Conservation (phyloP, 2,797 vertebrate genomes). For the Micropoecilia bifurca region DNA sequence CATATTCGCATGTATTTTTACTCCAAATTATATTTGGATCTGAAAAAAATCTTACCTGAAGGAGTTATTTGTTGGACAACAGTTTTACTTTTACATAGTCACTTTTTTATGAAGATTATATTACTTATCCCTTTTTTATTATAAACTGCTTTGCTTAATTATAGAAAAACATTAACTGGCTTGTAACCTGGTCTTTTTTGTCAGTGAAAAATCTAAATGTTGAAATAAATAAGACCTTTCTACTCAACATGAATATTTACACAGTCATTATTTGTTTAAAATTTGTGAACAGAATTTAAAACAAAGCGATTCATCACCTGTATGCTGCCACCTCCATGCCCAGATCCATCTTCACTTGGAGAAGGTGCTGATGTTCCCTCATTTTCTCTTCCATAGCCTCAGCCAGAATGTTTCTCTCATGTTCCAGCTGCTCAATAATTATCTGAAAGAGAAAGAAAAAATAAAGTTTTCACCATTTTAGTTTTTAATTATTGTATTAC, state of each 20-base stretch:
- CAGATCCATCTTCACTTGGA: conserved; percentile 92
- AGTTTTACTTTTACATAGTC: not conserved
- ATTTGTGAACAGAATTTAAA: not conserved
- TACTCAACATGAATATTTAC: not conserved
- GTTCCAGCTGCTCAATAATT: conserved; percentile 87
- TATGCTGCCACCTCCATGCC: conserved; percentile 94
- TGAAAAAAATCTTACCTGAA: not conserved
- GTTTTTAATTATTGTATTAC: not conserved
- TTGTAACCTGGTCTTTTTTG: not conserved
- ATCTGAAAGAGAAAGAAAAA: conserved; percentile 72
- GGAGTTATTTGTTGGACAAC: not conserved
- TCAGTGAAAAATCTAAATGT: not conserved
- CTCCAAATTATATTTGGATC: not conserved
- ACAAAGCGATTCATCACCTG: conserved; percentile 81
- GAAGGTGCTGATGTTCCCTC: conserved; percentile 90
- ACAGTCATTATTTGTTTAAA: not conserved
- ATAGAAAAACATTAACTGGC: too few species aligned
- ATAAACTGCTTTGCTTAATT: too few species aligned
- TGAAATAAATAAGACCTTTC: not conserved
- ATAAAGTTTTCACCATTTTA: not conserved
- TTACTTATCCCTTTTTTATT: not conserved
- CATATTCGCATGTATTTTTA: not conserved
- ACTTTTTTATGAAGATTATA: not conserved
- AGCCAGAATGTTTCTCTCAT: conserved; percentile 86
- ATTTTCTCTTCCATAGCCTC: conserved; percentile 85